These are phyloP conservation scores for Tuberolachnus salignus DNA, from an alignment of 2,888 invertebrate species.

Conservation along the genomic window DNA sequence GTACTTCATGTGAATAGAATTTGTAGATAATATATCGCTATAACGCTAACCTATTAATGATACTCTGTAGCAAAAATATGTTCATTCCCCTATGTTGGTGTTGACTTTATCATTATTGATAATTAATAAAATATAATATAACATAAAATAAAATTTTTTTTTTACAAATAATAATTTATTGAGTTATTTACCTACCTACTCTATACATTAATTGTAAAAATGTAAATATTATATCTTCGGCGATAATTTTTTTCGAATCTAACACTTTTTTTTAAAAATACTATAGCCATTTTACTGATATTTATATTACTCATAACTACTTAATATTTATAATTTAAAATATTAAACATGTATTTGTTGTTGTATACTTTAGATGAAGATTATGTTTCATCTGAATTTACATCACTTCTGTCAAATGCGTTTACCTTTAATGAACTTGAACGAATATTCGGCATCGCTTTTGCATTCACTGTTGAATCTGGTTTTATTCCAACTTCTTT, in stretches of 20 bases:
- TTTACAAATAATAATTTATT: too few relatives aligned
- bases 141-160: too few relatives aligned
- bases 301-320: background rate
- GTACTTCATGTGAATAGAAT: too few relatives aligned
- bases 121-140: too few relatives aligned
- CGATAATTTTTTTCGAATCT: background rate
- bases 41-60: too few relatives aligned
- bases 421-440: slow-evolving; percentile 4
- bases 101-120: too few relatives aligned
- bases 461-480: slow-evolving; percentile 50
- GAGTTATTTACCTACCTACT: background rate
- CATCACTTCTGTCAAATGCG: slow-evolving; percentile 39
- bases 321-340: too few relatives aligned
- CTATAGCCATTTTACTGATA: background rate
- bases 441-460: slow-evolving; percentile 30
- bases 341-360: slow-evolving; percentile 1
- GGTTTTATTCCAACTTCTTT: slow-evolving; percentile 53
- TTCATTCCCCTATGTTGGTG: too few relatives aligned
- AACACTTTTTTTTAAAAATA: background rate
- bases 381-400: slow-evolving; percentile 7
- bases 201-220: background rate
- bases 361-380: slow-evolving; percentile 17
- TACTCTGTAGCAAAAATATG: too few relatives aligned
- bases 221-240: background rate
- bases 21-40: too few relatives aligned